Base-by-base conservation (phyloP, 2,113 vertebrate species). In the Larimichthys polyactis region DNA sequence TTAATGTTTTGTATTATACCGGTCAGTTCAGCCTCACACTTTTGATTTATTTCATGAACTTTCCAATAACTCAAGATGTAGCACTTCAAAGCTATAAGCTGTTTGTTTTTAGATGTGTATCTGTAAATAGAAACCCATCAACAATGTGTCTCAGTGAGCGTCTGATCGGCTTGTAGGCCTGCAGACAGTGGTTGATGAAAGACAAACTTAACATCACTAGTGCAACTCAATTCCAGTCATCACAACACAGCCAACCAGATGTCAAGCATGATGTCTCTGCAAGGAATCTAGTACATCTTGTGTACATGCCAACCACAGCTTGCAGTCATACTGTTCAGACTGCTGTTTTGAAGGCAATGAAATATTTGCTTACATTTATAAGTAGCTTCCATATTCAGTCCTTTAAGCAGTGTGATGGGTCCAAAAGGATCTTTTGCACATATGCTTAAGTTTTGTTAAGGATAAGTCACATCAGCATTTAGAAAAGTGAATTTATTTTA, bases 241-340 rank as follows among this genome's bases (percentile, higher is more conserved):
- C 29, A 22, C 72, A 10, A 29, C n/a, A 5, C 60, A 32, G 73
- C 69, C 29, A 32, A 55, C 1, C 78, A 85, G 73, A 78, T 78
- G 51, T 74, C 32, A 52, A 36, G 4, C 36, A 19, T 20, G 40
- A 5, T 17, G 24, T 29, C 43, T 72, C 22, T 68, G 62, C 3
- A 63, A 43, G 19, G 29, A 72, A 55, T 29, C 5, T 4, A 22
- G 27, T 10, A 49, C 63, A 49, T 73, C 51, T 19, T 81, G 68
- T 32, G 11, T 11, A 0, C 72, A 72, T 16, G 15, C 22, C 29
- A 36, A 40, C 59, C 44, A 36, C 59, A 86, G 67, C 3, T 27
- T 46, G 55, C 22, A 63, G 68, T 40, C 32, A 27, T 17, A 52
- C 44, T 29, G 22, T 54, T 55, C 48, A 73, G 22, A 2, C 24